A percentile compares a stretch with the other conserved stretches of the same genome.
Evolutionary conservation across 1,140 invertebrate species (phyloP).

Genomic region (Eciton burchellii): DNA sequence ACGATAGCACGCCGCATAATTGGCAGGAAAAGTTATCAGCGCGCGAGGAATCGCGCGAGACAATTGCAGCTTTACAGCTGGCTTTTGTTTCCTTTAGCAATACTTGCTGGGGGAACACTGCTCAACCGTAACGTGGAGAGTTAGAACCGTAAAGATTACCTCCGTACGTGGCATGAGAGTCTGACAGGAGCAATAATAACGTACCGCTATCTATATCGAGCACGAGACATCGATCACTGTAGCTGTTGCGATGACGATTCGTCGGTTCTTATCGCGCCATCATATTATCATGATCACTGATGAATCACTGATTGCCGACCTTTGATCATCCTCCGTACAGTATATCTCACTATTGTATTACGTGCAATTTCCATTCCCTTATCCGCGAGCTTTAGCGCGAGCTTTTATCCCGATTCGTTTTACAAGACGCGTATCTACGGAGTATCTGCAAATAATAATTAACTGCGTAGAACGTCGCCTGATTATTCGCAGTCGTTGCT

Average conservation of each 20-base stretch:
- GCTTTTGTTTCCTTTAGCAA: background rate
- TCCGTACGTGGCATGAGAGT: background rate
- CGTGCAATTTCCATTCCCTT: constrained; percentile 12
- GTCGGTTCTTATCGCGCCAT: constrained; percentile 58
- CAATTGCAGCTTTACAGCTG: background rate
- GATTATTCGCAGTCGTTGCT: background rate
- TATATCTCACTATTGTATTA: background rate
- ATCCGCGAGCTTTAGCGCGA: background rate
- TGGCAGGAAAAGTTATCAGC: background rate
- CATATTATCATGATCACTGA: constrained; percentile 42
- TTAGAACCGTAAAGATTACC: background rate
- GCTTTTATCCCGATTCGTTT: constrained; percentile 15
- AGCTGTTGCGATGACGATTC: constrained; percentile 18
- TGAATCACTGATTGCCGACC: constrained; percentile 34
- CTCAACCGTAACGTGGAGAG: background rate
- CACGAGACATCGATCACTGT: background rate
- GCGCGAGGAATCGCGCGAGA: background rate
- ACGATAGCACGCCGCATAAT: background rate
- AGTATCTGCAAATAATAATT: constrained; percentile 7
- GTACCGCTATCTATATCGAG: background rate
- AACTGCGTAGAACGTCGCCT: background rate
- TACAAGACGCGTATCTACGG: background rate
- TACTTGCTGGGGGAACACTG: background rate
- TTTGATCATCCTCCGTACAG: background rate
- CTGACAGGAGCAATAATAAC: background rate